These are phyloP conservation scores for Antidorcas marsupialis DNA, from an alignment of 2,113 vertebrate species.

Conservation along the genomic window DNA sequence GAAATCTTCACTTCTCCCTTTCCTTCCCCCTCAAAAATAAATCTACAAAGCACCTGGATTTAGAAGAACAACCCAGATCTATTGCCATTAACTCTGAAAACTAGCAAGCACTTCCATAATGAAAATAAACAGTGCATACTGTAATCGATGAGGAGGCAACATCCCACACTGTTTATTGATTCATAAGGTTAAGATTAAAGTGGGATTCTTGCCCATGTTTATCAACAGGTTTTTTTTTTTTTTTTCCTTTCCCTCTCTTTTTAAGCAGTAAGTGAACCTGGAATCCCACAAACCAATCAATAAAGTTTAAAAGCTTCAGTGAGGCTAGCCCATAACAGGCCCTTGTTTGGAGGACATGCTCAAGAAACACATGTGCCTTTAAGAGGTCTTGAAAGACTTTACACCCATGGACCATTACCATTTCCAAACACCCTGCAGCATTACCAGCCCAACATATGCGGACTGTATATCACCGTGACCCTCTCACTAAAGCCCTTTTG, in stretches of 20 bases:
- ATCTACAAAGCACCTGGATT: slow-evolving; percentile 71
- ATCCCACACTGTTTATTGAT: slow-evolving; percentile 64
- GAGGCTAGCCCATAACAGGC: slow-evolving; percentile 86
- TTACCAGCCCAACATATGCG: slow-evolving; percentile 87
- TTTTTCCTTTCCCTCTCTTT: slow-evolving; percentile 12
- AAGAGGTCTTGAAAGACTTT: slow-evolving; percentile 91
- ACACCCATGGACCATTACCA: slow-evolving; percentile 89
- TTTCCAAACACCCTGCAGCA: slow-evolving; percentile 88
- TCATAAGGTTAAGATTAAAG: slow-evolving; percentile 75
- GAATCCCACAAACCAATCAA: slow-evolving; percentile 81
- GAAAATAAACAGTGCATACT: slow-evolving; percentile 72
- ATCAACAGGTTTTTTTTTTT: slow-evolving; percentile 68
- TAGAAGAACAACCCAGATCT: slow-evolving; percentile 72
- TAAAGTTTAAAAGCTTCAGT: slow-evolving; percentile 84
- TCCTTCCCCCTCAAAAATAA: slow-evolving; percentile 61
- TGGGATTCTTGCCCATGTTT: slow-evolving; percentile 70
- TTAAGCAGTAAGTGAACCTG: slow-evolving; percentile 77
- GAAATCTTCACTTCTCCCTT: slow-evolving; percentile 49
- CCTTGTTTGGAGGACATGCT: slow-evolving; percentile 84
- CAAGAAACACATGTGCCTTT: slow-evolving; percentile 88
- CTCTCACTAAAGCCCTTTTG: slow-evolving; percentile 87
- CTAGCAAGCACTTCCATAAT: slow-evolving; percentile 74
- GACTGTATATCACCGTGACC: slow-evolving; percentile 85
- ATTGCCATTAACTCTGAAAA: slow-evolving; percentile 75
- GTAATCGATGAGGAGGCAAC: slow-evolving; percentile 66